These are phyloP conservation scores for Philopedon plagiatum DNA, from an alignment of 2,888 invertebrate species.

Conservation along the genomic window DNA sequence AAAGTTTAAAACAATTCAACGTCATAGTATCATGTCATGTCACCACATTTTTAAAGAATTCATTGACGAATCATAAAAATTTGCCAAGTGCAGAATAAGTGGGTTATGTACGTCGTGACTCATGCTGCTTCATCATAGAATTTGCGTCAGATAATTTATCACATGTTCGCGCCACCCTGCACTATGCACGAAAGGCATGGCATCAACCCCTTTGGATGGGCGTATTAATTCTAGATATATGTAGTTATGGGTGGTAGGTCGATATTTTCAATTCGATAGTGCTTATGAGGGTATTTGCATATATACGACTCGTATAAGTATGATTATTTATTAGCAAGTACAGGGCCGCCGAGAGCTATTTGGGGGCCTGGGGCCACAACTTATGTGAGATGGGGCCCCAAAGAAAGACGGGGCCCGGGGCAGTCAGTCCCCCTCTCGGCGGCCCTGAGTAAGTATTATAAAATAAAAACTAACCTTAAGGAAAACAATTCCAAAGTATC, in stretches of 20 bases:
- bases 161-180: not conserved
- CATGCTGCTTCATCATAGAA: not conserved
- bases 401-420: no score
- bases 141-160: conserved; percentile 8
- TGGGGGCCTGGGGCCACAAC: no score
- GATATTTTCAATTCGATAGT: not conserved
- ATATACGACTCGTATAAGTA: no score
- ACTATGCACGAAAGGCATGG: not conserved
- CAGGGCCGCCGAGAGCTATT: no score
- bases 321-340: no score
- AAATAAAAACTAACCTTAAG: no score
- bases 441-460: no score
- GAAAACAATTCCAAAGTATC: no score
- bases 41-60: conserved; percentile 13
- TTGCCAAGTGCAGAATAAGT: conserved; percentile 3
- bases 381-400: no score
- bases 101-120: not conserved
- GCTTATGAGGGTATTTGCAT: no score
- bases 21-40: conserved; percentile 4
- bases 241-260: not conserved
- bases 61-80: conserved; percentile 12
- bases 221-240: not conserved
- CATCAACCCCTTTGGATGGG: not conserved
- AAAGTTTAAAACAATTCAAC: not conserved
- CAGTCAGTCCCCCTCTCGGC: no score